phyloP scores from a whole-genome alignment of 1,140 invertebrate genomes.

The Temnothorax longispinosus region DNA sequence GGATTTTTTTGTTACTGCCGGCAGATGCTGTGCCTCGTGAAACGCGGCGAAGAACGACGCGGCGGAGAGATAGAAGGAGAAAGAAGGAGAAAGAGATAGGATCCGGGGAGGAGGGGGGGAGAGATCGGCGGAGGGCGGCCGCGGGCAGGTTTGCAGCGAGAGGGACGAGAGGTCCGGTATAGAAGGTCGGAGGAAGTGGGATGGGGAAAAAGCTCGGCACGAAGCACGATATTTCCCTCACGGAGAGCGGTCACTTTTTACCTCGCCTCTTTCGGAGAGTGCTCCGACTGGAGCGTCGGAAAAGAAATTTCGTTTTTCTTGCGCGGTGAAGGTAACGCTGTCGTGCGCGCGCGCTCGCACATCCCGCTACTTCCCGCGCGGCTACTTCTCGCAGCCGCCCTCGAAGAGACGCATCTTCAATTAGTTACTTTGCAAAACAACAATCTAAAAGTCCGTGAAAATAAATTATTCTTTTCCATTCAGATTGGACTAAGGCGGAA shows the following conservation, averaged over 20 bases:
- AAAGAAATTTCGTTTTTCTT: slow-evolving; percentile 64
- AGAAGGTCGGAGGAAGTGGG: slow-evolving; percentile 57
- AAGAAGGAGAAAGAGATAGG: slow-evolving; percentile 29
- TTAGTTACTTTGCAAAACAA: slow-evolving; percentile 1
- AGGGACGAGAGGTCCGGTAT: slow-evolving; percentile 42
- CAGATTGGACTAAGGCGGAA: no score
- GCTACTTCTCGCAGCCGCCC: slow-evolving; percentile 4
- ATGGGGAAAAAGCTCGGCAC: slow-evolving; percentile 57
- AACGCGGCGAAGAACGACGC: slow-evolving; percentile 55
- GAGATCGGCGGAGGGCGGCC: background rate
- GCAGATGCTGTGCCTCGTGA: slow-evolving; percentile 69
- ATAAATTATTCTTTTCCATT: background rate
- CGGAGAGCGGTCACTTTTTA: slow-evolving; percentile 60
- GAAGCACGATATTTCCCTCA: slow-evolving; percentile 65
- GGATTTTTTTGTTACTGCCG: slow-evolving; percentile 71
- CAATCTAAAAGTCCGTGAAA: background rate
- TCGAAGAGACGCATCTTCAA: slow-evolving; percentile 10
- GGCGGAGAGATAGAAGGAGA: slow-evolving; percentile 25
- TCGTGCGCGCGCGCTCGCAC: background rate
- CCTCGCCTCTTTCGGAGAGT: slow-evolving; percentile 61
- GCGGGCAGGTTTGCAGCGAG: slow-evolving; percentile 40
- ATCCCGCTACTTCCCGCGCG: slow-evolving; percentile 8
- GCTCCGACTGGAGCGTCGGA: slow-evolving; percentile 55
- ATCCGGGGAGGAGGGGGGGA: background rate
- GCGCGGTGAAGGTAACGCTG: slow-evolving; percentile 18